Evolutionary conservation across 2,888 invertebrate genomes (phyloP).

Genomic region (Chelonus formosanus): DNA sequence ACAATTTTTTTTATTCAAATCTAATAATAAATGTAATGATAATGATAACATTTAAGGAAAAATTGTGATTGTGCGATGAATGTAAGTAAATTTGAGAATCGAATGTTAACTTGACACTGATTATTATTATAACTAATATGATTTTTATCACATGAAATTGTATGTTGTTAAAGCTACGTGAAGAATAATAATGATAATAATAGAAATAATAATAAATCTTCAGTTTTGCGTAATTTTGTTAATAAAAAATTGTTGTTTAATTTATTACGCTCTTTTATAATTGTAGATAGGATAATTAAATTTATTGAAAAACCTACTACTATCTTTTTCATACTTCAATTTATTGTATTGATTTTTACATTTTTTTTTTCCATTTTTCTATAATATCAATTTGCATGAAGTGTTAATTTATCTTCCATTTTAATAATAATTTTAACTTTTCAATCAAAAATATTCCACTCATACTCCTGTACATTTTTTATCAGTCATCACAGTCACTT

Average conservation of each 20-base stretch:
- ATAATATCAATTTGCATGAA: no score
- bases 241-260: conserved; percentile 41
- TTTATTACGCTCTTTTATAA: neutral
- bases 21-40: neutral
- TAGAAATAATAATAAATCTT: conserved; percentile 53
- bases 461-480: conserved; percentile 20
- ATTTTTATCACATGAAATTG: conserved; percentile 62
- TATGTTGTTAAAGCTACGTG: conserved; percentile 66
- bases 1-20: neutral
- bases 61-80: neutral
- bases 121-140: conserved; percentile 57
- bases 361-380: no score
- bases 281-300: no score
- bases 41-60: conserved; percentile 7
- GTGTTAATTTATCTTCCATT: no score
- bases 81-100: conserved; percentile 33
- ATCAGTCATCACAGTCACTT: conserved; percentile 22
- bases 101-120: conserved; percentile 52
- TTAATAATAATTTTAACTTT: no score
- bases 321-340: no score
- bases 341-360: no score
- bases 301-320: no score
- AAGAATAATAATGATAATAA: conserved; percentile 57
- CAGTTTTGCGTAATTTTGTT: conserved; percentile 57
- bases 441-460: neutral